Evolutionary conservation across 1,140 invertebrate genomes (phyloP), one percentile per base, ranked within the genome.

Genomic region (Nephotettix cincticeps): DNA sequence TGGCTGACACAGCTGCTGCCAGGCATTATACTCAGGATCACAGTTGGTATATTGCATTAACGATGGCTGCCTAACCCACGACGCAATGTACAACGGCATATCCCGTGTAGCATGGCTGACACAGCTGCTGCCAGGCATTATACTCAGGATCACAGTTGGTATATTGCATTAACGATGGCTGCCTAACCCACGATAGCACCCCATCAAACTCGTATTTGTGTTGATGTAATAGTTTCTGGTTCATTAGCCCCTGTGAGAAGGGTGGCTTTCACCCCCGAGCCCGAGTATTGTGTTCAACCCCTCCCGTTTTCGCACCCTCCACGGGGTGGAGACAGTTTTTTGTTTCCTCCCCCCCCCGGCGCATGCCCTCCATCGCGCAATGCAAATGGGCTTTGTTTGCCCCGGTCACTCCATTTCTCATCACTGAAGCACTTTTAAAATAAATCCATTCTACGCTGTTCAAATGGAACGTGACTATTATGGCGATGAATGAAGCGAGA

Each of bases 161-260:
- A 51, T 51, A 51, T 51, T 51, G 19, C 21, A 17, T 21, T n/a
- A 51, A 51, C 21, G 47, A 51, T n/a, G 47, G 47, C 47, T 51
- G 47, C 47, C 47, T 51, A 23, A 23, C 47, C 21, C n/a, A 19
- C 32, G 32, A 36, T 36, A 36, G 23, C 21, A 27, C 56, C 28
- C 56, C 23, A 61, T 61, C 56, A 61, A 61, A 61, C 56, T 14
- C 56, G 56, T 61, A 61, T 61, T 61, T 61, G 56, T 61, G 56
- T 61, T 27, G 56, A 61, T 61, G 56, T 28, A 61, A 61, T 61
- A 61, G 56, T 61, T 61, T 61, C 56, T 61, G 56, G 56, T 61
- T 61, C 56, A 61, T 61, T 61, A 61, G 56, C 21, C 56, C 56
- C 56, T 9, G 56, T 61, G 56, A 61, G 56, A 61, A 61, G 56